Base-by-base conservation (phyloP, 1,140 invertebrate genomes). In the Drosophila micromelanica region DNA sequence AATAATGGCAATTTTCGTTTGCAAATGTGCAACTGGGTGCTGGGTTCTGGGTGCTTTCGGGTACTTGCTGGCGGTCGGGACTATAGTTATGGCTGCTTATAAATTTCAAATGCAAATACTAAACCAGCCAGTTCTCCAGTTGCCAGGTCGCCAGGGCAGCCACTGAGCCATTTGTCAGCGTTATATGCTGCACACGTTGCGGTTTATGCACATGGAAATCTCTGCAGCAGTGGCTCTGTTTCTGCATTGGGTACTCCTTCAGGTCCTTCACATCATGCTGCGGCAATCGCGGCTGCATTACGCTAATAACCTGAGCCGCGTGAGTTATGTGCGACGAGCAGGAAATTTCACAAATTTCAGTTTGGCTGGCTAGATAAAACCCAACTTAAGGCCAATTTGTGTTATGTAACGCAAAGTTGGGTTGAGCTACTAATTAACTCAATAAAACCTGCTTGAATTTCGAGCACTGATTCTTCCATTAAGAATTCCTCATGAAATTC, bases 51-150 rank as follows among this genome's bases (percentile, higher is more conserved):
- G 27, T 27, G 6, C 5, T 27, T 27, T 49, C 1, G 54, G n/a
- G n/a, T n/a, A 27, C 38, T 15, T 15, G 42, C 5, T 20, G 48
- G 45, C 27, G 32, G 32, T 35, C 32, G 67, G 20, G 35, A 45
- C 57, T 68, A 77, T 69, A 86, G 82, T 87, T 87, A 87, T 81
- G 75, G 71, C 63, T 56, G 78, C 75, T 86, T 86, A 86, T 87
- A 86, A 86, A 86, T 87, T 81, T 87, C 48, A 73, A 78, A 87
- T 82, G 81, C 81, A 86, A 73, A 87, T 82, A 78, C 78, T 81
- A 55, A 75, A 59, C 73, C 77, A 80, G 73, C 71, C 63, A 79
- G 70, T 74, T 74, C 5, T 38, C 11, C 38, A 55, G 60, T 48
- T 38, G n/a, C 40, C 40, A 40, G 69, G 46, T 73, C 48, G 56